Base-by-base conservation (phyloP, 2,888 invertebrate genomes). In the Pristionchus arcanus region DNA sequence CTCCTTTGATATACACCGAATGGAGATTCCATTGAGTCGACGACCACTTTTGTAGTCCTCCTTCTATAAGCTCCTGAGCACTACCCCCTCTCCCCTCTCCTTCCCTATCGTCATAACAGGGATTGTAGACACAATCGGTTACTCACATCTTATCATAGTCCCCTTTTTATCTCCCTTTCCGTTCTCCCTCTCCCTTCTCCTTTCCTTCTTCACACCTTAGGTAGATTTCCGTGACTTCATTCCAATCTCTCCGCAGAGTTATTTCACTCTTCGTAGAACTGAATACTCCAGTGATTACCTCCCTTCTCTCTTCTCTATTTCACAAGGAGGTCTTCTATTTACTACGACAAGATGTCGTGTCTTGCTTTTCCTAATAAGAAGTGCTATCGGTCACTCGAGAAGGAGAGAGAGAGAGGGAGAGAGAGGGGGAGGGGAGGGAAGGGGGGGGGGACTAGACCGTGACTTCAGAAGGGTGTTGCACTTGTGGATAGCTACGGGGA, bases 161-260 rank as follows among this genome's bases (percentile, higher is more conserved):
- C 87, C 68, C 87, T 90, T 87, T 89, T 85, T 86, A 66, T 89
- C 90, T 89, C 86, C 89, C 89, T 90, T 87, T 90, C 90, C 84
- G 81, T 71, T 88, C 90, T 28, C 28, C 49, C 25, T 59, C 31
- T 37, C 55, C 49, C 81, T 71, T 59, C 83, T 77, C 34, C 31
- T 13, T 28, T 31, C 28, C 28, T 77, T 55, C 16, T 55, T 83
- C 55, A 28, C 83, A 31, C 53, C 55, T 83, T 49, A 53, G 28
- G 15, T n/a, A 25, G n/a, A n/a, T n/a, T n/a, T n/a, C 13, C 2
- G 49, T 83, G 16, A 53, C 28, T 53, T 34, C n/a, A n/a, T 28
- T 11, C 16, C 31, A 7, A n/a, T 53, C 15, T 49, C 42, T 49
- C 37, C 31, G 25, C 25, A 55, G 42, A 49, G 9, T 55, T 83